Evolutionary conservation across 2,113 vertebrate genomes (phyloP), one percentile per base, ranked within the genome.

Genomic region (Ageneiosus marmoratus): DNA sequence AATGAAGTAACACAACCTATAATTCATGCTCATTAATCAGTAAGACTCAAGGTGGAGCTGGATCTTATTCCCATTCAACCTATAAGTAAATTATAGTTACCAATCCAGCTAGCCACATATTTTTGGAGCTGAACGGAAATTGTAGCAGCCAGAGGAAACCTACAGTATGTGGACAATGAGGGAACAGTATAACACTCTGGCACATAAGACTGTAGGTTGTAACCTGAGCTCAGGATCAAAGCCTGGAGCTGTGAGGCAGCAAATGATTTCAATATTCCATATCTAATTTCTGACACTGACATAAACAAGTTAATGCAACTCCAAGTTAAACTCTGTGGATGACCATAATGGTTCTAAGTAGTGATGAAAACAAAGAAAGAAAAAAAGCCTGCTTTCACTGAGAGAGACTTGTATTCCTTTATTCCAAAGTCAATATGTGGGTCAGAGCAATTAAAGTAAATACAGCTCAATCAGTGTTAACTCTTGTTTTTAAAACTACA

Each of bases 381-480:
- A 4, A 13, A 27, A 32, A 5, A 1, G 7, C 8, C 27, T 50
- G 41, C 48, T 63, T 79, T 34, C 11, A 60, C 32, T 41, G 24
- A 37, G 9, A 41, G 55, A 77, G 13, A 44, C 37, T 4, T 4
- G 44, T 22, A 4, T 20, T 51, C 18, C 44, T 32, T 67, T 80
- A 37, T 80, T 50, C 77, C 77, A 50, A 65, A 50, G 27, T 79
- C 77, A 79, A 20, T 32, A 65, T 32, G 77, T 62, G 77, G 77
- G 50, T 79, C 58, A 65, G 18, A 65, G n/a, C n/a, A 51, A 51
- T 65, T 65, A 50, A 65, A 65, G 18, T 65, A 24, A 65, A 79
- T 50, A 10, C 16, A 8, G 24, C 73, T 76, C 48, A 53, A 53
- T 16, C 15, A 74, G 8, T 50, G 51, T 51, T 74, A 29, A 11